Evolutionary conservation across 2,113 vertebrate genomes (phyloP), one percentile per base, ranked within the genome.

Genomic region (Nibea albiflora): DNA sequence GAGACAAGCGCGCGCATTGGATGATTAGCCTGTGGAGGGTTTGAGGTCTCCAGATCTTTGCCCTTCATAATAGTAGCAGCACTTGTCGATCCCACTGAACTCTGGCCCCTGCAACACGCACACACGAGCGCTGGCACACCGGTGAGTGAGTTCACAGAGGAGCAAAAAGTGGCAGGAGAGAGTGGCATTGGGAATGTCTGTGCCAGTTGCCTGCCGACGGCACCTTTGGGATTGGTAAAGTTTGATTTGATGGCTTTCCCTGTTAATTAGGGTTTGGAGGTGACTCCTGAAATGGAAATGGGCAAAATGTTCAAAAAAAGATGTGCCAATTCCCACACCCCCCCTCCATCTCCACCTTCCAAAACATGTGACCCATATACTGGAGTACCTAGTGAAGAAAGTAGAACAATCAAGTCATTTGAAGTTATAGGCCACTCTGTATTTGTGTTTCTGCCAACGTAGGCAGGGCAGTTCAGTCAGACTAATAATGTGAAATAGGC

Each of bases 251-350:
- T 92, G 88, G 90, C 89, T 90, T 88, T 92, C 66, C 88, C 90
- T 85, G 90, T 94, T 93, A 94, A 94, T 94, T 93, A 92, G 90
- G 92, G 89, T 91, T 93, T 93, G 92, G 92, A 92, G 93, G 93
- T 93, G 93, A 94, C 92, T 93, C 92, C 78, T 89, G 88, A 86
- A 92, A 88, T 80, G 85, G 85, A 92, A 94, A 92, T 90, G 88
- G 90, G 92, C 90, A 94, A 93, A 93, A 89, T 85, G 79, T 85
- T 92, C 85, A 88, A 92, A 91, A 92, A 92, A 92, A 84, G 90
- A 90, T 81, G 81, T 89, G 89, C 89, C 88, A 92, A 92, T 90
- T 93, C 93, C 88, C 91, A 90, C 86, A 86, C 76, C 84, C 84
- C 84, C 84, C 84, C 74, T 89, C 83, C 68, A 81, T 85, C 85